Base-by-base conservation (phyloP, 2,888 invertebrate species). In the Drosophila percnosoma region DNA sequence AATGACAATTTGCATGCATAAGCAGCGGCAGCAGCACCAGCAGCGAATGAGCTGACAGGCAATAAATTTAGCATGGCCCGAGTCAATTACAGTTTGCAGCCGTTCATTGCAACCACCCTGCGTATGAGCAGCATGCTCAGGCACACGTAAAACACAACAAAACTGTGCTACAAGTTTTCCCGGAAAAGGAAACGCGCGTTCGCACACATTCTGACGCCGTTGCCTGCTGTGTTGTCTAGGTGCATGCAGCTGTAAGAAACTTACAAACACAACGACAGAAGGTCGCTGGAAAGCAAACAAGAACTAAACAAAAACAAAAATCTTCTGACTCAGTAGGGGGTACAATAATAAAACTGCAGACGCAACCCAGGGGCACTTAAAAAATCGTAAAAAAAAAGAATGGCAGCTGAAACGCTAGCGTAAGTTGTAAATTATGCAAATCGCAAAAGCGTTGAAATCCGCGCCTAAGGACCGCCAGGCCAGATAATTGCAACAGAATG, bases 1-100 rank as follows among this genome's bases (percentile, higher is more conserved):
- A 80, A 68, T 80, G 81, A 85, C 85, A 85, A 85, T 85, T 85
- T 87, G 84, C 90, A 85, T 85, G 70, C 82, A 84, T 89, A 89
- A 84, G 68, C 75, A 83, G 83, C 54, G n/a, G 34, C 27, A 36
- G 27, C 52, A 53, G 40, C 36, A 55, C 49, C 52, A 53, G 40
- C 36, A 55, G 52, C 33, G 69, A 48, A 52, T 64, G 52, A 67
- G 70, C 73, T 66, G 82, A 51, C 87, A 81, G 69, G 60, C 76
- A 73, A 87, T 89, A 89, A 89, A 87, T 89, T 89, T 72, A 21
- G 59, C 82, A 89, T 89, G 75, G 75, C 72, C 73, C 74, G 63
- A 85, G 90, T 85, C 85, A 82, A 89, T 85, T 85, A 85, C 88
- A 84, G 73, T 78, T 78, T 66, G 65, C 80, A 59, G 62, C 72